Evolutionary conservation across 2,888 invertebrate genomes (phyloP), one percentile per base, ranked within the genome.

Genomic region (Ennomos erosarius): DNA sequence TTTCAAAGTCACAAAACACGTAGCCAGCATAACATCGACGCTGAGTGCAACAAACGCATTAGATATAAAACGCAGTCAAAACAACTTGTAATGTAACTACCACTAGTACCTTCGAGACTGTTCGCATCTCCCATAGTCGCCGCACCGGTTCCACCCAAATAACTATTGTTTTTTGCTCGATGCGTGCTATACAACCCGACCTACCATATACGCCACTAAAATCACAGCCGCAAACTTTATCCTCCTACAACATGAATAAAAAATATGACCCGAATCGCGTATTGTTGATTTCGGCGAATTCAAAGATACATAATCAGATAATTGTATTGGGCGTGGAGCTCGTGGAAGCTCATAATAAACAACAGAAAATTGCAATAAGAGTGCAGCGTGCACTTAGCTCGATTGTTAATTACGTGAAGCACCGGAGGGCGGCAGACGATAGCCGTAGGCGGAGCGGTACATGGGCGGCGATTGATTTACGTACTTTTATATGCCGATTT

Each of bases 371-470:
- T 67, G 67, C 68, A 69, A 67, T 64, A 65, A 65, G 53, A 69
- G 62, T 70, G 69, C 73, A 69, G 63, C 65, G 45, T 74, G 74
- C 71, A 68, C 61, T 44, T 62, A 64, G 67, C 60, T 62, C 52
- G 64, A 71, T 72, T 67, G 70, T 76, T 79, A 81, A 82, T 81
- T 80, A 77, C 68, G 71, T 63, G 76, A 78, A 57, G 65, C 64
- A 67, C 64, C 70, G 61, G 69, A 79, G 78, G 77, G 78, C 79
- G 78, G 77, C 71, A 66, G 71, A 74, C 62, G 56, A 44, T 58
- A 55, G 59, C 56, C 64, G 81, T 75, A 66, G 76, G 75, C 75
- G 75, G 69, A 61, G 26, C 68, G 76, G 76, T 67, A 6, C 26
- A 26, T 26, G 68, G 68, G 76, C 63, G 68, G 68, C 69, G 67